Evolutionary conservation across 2,888 invertebrate species (phyloP), one percentile per base, ranked within the genome.

Genomic region (Chorisops tibialis): DNA sequence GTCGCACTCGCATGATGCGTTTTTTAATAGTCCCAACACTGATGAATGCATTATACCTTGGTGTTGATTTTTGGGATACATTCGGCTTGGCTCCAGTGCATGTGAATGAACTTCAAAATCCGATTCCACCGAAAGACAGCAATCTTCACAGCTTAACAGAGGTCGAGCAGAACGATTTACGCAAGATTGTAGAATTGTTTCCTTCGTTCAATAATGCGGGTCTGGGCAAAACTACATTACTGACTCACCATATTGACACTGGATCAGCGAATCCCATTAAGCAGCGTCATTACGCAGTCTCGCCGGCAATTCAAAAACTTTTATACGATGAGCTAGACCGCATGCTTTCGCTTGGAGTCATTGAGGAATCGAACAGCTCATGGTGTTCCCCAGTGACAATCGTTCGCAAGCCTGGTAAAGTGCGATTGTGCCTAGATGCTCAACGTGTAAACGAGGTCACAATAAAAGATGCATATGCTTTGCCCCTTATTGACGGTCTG

Each of bases 311-410:
- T 1, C 35, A 59, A 21, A 48, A 47, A 11, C 47, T 59, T 19
- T 9, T 59, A 21, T 48, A 59, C 21, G 48, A 43, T 1, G 47
- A 59, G 22, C 7, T 59, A 3, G 48, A 47, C 37, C 35, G 59
- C 3, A 59, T 56, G 56, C 16, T 56, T 6, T 12, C 11, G 18
- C 11, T 19, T 9, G 49, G 12, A 5, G 22, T 21, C 12, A 24
- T 24, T 1, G 72, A 73, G 38, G 67, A 65, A 14, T 71, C 69
- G 22, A 39, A 41, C 14, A 50, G 38, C 22, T 49, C 48, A 16
- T 56, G 56, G 56, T 41, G 56, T 43, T 41, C 56, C 19, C 43
- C 56, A n/a, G 56, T 43, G 3, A 43, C 24, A 9, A n/a, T 56
- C 11, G 56, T 43, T 11, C 43, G 43, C 12, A 56, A 58, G n/a